Evolutionary conservation across 2,888 invertebrate genomes (phyloP).

Genomic region (Drosophila glabriapex): DNA sequence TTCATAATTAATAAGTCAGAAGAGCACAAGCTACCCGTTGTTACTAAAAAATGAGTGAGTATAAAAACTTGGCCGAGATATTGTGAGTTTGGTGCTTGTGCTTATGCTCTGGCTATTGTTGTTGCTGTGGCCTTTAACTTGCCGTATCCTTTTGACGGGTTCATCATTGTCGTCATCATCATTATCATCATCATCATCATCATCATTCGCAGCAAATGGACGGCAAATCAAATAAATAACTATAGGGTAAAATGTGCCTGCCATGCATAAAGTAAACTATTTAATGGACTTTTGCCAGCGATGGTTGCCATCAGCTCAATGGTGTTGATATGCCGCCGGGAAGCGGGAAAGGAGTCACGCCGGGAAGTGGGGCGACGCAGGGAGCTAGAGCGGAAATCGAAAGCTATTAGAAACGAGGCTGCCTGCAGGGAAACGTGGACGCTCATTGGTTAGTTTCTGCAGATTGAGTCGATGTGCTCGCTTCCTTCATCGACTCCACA

Average conservation of each 20-base stretch:
- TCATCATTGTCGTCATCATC: conserved; percentile 58
- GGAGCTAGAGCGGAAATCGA: conserved; percentile 67
- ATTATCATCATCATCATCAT: conserved; percentile 37
- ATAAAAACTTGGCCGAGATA: conserved; percentile 31
- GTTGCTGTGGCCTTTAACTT: conserved; percentile 50
- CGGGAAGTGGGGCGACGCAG: neutral
- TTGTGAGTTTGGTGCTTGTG: conserved; percentile 18
- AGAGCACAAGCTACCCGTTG: conserved; percentile 1
- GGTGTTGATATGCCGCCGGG: conserved; percentile 4
- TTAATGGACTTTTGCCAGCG: conserved; percentile 73
- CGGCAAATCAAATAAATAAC: conserved; percentile 76
- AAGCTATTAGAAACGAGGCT: conserved; percentile 71
- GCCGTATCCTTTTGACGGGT: conserved; percentile 71
- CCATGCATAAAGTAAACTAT: conserved; percentile 81
- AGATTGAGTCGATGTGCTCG: conserved; percentile 26
- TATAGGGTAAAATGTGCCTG: conserved; percentile 74
- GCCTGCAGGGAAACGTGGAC: conserved; percentile 47
- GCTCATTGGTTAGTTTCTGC: conserved; percentile 32
- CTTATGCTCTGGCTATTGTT: conserved; percentile 40
- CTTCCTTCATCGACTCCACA: neutral
- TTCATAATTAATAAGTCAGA: neutral
- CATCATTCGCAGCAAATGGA: conserved; percentile 54
- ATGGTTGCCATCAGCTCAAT: conserved; percentile 60
- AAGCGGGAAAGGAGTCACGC: neutral
- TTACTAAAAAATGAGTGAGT: conserved; percentile 16